Percentiles rank a stretch among this genome's conserved stretches.
Conservation (phyloP, 2,113 vertebrate species). For the Ictidomys tridecemlineatus region DNA sequence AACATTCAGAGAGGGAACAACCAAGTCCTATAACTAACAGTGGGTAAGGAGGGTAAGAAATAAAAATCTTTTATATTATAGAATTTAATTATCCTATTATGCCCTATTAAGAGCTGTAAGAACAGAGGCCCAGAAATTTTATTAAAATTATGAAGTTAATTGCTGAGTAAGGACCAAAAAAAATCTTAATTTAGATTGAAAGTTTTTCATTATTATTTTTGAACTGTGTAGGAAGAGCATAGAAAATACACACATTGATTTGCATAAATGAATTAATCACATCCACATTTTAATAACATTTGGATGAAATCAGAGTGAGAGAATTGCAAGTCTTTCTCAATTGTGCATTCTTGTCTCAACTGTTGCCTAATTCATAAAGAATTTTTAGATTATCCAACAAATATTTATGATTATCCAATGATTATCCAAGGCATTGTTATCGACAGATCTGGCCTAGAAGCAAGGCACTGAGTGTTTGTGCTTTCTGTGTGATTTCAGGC, state of each 20-base stretch:
- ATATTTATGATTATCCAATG: background rate
- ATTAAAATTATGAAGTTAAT: background rate
- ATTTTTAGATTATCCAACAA: background rate
- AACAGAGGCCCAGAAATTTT: background rate
- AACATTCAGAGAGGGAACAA: background rate
- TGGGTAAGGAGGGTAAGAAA: background rate
- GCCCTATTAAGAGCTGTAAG: background rate
- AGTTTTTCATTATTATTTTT: background rate
- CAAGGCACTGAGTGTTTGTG: background rate
- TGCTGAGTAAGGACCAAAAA: background rate
- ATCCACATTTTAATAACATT: background rate
- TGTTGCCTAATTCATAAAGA: background rate
- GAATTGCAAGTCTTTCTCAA: background rate
- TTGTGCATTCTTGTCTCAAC: background rate
- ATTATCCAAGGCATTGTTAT: background rate
- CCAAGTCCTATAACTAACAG: background rate
- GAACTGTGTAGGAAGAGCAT: background rate
- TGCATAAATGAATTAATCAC: background rate
- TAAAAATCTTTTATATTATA: background rate
- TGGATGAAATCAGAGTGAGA: background rate
- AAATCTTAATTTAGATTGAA: background rate
- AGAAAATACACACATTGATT: background rate
- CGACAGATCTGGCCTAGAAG: background rate
- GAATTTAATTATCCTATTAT: background rate
- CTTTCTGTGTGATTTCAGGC: background rate